Conservation (phyloP, 92 coral and sea anemone species). For the Zoanthus sociatus region DNA sequence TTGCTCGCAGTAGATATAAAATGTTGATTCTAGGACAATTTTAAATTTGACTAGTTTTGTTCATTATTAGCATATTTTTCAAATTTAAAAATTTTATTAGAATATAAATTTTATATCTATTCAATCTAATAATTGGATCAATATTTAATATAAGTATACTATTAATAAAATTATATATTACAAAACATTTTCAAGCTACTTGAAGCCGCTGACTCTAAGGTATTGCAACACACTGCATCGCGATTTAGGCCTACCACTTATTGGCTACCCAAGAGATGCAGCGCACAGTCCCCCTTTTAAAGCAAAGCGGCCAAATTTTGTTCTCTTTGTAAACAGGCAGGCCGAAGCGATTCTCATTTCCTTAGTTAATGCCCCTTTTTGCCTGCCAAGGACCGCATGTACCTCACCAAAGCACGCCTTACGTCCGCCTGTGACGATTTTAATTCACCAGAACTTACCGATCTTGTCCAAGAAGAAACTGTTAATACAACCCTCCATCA, state of each 20-base stretch:
- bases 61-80: no score
- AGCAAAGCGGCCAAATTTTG: background rate
- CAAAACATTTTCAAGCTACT: background rate
- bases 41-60: no score
- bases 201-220: constrained; percentile 19
- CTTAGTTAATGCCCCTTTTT: background rate
- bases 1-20: no score
- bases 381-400: background rate
- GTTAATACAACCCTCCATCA: background rate
- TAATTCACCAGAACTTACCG: background rate
- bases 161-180: no score
- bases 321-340: background rate
- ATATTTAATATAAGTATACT: no score
- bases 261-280: background rate
- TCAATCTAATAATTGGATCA: no score
- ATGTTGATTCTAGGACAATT: no score
- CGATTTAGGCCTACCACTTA: background rate
- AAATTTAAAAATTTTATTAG: no score
- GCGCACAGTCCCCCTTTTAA: background rate
- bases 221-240: background rate
- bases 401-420: background rate
- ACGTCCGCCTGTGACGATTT: background rate
- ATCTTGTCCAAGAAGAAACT: background rate
- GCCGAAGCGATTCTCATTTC: background rate
- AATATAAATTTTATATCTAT: no score